Evolutionary conservation across 2,888 invertebrate species (phyloP), one percentile per base, ranked within the genome.

Genomic region (Hipparchia semele): DNA sequence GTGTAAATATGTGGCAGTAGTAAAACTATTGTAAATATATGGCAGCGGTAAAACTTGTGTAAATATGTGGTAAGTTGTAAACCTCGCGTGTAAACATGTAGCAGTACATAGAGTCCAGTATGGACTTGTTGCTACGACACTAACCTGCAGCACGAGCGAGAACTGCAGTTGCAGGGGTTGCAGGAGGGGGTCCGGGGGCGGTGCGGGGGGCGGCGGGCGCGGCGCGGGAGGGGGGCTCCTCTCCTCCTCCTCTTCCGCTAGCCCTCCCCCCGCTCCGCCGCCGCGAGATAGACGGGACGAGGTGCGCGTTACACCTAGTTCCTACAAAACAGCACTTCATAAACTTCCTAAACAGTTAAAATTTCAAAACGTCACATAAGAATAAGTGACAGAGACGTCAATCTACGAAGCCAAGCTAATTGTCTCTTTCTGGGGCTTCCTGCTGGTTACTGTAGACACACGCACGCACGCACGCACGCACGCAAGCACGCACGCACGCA

Each of bases 141-240:
- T 56, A 67, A 96, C 96, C 94, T 96, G 96, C 69, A 99, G 90
- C 75, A 98, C 95, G 49, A 98, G 95, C 73, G 97, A 96, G 91
- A 98, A 98, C 86, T 98, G 98, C 95, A 98, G 96, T 23, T 97
- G 97, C 75, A 98, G 94, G 0, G 98, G 98, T 81, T 97, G 96
- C 51, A 97, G 90, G 46, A 97, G 87, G 39, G 96, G 94, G 76
- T 96, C 94, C 77, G 76, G 59, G n/a, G 73, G 79, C 71, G 76
- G 80, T 75, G 73, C 79, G 45, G 83, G 81, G 64, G 80, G 84
- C 72, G 79, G 86, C 56, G 78, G 77, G 53, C 80, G 81, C 54
- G 78, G 81, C 54, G 68, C 80, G 64, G 66, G 82, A 75, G 72
- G 84, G 74, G 76, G 82, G 78, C 54, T 73, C 66, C 75, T 62